Conservation (phyloP, 2,797 vertebrate species). For the Decapterus maruadsi region DNA sequence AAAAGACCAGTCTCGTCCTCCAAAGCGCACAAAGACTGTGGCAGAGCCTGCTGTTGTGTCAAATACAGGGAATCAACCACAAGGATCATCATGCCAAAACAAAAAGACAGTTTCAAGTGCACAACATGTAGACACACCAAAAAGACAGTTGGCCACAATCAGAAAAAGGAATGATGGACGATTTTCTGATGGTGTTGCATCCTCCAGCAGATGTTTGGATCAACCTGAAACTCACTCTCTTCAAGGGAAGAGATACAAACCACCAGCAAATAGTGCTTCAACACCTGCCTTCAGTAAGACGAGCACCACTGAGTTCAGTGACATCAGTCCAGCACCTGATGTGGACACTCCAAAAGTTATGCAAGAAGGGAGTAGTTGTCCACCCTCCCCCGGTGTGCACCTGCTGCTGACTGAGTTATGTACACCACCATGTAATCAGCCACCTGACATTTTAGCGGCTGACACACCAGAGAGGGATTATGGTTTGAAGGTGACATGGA, state of each 20-base stretch:
- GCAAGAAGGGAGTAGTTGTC: neutral
- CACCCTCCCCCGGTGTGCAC: slow-evolving; percentile 32
- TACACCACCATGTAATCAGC: slow-evolving; percentile 56
- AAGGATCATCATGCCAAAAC: neutral
- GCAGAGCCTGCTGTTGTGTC: slow-evolving; percentile 13
- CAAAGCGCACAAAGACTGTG: slow-evolving; percentile 40
- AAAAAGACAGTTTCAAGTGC: slow-evolving; percentile 23
- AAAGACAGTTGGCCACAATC: slow-evolving; percentile 11
- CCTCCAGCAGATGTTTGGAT: slow-evolving; percentile 28
- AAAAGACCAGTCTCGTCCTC: slow-evolving; percentile 35
- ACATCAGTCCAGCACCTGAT: slow-evolving; percentile 60
- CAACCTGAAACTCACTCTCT: slow-evolving; percentile 4
- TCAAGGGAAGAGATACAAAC: slow-evolving; percentile 22
- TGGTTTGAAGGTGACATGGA: slow-evolving; percentile 92
- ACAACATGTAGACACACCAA: slow-evolving; percentile 40
- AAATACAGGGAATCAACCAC: slow-evolving; percentile 30
- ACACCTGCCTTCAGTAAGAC: slow-evolving; percentile 32
- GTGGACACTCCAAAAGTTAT: slow-evolving; percentile 76
- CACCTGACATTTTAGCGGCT: slow-evolving; percentile 80
- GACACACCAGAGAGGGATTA: slow-evolving; percentile 93
- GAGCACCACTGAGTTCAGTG: slow-evolving; percentile 34
- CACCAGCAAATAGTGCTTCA: slow-evolving; percentile 29
- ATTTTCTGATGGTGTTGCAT: slow-evolving; percentile 16
- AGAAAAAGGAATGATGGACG: slow-evolving; percentile 34
- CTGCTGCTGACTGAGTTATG: slow-evolving; percentile 56